Percentiles rank a stretch among this genome's conserved stretches.
Evolutionary conservation across 2,113 vertebrate species (phyloP).

Genomic region (Nyctereutes procyonoides): DNA sequence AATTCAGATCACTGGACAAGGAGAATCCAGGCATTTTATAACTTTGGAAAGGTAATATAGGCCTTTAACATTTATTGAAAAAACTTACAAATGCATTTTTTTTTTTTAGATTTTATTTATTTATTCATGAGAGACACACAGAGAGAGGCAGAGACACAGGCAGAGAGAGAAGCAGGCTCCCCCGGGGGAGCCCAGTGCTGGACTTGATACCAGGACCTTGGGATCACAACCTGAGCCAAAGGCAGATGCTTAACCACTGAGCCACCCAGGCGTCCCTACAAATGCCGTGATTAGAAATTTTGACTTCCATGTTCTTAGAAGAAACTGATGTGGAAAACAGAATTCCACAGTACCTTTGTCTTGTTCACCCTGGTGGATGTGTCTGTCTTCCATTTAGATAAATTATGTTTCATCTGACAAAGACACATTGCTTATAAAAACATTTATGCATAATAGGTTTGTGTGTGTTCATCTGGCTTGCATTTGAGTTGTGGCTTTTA

Average conservation of each 20-base stretch:
- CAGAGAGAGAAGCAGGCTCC: no score
- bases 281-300: background rate
- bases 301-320: background rate
- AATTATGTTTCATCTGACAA: constrained; percentile 16
- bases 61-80: constrained; percentile 31
- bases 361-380: background rate
- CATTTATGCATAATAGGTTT: background rate
- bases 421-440: background rate
- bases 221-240: no score
- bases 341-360: background rate
- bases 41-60: background rate
- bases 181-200: no score
- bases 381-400: background rate
- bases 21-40: background rate
- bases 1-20: background rate
- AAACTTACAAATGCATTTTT: background rate
- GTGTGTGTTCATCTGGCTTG: background rate
- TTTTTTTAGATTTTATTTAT: no score
- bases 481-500: background rate
- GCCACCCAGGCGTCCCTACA: background rate
- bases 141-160: no score
- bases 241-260: no score
- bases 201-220: no score
- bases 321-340: background rate
- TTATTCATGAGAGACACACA: no score